phyloP scores from a whole-genome alignment of 2,113 vertebrate species.

The Elachura formosa region DNA sequence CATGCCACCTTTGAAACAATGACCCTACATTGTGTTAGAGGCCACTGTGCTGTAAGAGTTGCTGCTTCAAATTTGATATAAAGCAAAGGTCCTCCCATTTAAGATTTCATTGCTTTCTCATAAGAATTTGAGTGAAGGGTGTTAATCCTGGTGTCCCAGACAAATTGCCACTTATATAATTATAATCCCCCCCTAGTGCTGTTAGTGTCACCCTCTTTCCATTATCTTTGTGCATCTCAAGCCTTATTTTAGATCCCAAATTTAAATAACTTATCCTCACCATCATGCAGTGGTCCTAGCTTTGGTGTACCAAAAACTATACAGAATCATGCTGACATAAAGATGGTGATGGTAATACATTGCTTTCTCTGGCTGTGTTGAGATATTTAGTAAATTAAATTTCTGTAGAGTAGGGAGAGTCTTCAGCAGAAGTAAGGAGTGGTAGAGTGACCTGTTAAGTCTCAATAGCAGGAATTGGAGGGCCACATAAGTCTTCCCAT shows the following conservation, averaged over 20 bases:
- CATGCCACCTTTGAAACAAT: not conserved
- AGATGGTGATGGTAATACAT: not conserved
- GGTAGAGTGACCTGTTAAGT: not conserved
- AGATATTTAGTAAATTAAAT: not conserved
- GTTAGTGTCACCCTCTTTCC: not conserved
- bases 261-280: not conserved
- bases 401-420: not conserved
- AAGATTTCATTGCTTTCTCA: not conserved
- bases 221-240: not conserved
- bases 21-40: not conserved
- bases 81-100: not conserved
- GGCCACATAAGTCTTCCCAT: not conserved
- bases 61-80: not conserved
- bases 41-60: not conserved
- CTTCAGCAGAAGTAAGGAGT: not conserved
- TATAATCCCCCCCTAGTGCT: not conserved
- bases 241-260: not conserved
- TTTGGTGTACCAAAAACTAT: not conserved
- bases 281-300: not conserved
- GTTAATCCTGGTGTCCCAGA: not conserved
- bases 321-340: not conserved
- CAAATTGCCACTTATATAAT: constrained; percentile 30
- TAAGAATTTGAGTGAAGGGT: not conserved
- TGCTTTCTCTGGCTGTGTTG: not conserved
- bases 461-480: not conserved